Conservation (phyloP, 2,888 invertebrate genomes). For the Drosophila algonquin region DNA sequence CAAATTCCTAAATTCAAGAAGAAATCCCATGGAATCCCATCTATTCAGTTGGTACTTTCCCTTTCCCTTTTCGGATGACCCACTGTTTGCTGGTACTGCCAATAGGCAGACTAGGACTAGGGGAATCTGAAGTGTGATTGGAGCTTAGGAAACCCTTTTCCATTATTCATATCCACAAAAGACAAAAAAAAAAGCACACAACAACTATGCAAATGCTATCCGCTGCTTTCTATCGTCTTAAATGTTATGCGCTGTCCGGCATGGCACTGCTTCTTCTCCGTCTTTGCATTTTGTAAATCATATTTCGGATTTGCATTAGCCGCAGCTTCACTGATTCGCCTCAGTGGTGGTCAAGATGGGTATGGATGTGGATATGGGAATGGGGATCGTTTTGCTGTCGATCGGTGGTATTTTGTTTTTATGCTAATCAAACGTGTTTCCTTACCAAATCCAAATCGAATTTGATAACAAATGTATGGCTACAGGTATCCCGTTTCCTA, state of each 20-base stretch:
- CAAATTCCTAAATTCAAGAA: neutral
- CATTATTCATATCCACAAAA: slow-evolving; percentile 22
- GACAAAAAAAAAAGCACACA: neutral
- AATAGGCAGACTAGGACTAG: slow-evolving; percentile 19
- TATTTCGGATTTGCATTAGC: slow-evolving; percentile 59
- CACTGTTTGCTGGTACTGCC: neutral
- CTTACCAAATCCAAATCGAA: slow-evolving; percentile 46
- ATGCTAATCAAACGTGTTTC: slow-evolving; percentile 68
- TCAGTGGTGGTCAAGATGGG: neutral
- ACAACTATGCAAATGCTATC: slow-evolving; percentile 57
- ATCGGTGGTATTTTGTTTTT: slow-evolving; percentile 28
- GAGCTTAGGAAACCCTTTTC: slow-evolving; percentile 49
- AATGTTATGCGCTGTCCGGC: slow-evolving; percentile 37
- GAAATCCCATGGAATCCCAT: neutral
- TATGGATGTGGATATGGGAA: neutral
- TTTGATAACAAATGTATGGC: slow-evolving; percentile 33
- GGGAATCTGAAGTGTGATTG: slow-evolving; percentile 3
- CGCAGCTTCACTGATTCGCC: slow-evolving; percentile 15
- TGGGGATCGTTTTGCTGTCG: slow-evolving; percentile 23
- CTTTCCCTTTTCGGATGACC: slow-evolving; percentile 44
- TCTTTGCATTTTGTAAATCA: slow-evolving; percentile 56
- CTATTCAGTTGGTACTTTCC: slow-evolving; percentile 49
- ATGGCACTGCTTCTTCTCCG: neutral
- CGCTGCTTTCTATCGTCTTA: slow-evolving; percentile 65
- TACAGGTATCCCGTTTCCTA: slow-evolving; percentile 10